Conservation (phyloP, 2,888 invertebrate species). For the Tanypteryx hageni region DNA sequence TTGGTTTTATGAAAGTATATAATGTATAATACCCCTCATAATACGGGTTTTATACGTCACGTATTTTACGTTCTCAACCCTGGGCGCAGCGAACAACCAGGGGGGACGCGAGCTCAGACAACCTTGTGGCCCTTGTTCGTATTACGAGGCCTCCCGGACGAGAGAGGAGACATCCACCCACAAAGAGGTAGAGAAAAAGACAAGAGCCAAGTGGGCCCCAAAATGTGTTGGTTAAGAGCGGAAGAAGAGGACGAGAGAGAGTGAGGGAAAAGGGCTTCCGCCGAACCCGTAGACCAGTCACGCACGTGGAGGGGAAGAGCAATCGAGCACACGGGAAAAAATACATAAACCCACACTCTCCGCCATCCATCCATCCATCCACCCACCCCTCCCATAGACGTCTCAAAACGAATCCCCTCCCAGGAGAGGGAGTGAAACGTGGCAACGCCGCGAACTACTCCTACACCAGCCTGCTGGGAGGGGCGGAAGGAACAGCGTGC, state of each 20-base stretch:
- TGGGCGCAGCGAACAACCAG: no score
- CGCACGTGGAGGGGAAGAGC: not conserved
- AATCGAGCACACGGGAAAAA: not conserved
- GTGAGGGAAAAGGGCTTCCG: conserved; percentile 46
- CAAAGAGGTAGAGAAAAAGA: conserved; percentile 51
- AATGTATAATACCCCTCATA: no score
- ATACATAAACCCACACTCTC: not conserved
- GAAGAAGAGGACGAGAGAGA: not conserved
- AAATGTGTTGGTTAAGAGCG: conserved; percentile 10
- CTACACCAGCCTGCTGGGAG: conserved; percentile 23
- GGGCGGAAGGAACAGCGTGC: conserved; percentile 54
- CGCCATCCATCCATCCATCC: no score
- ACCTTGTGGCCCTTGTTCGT: conserved; percentile 56
- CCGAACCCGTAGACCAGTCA: conserved; percentile 2
- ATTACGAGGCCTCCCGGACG: conserved; percentile 40
- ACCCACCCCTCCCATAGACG: not conserved
- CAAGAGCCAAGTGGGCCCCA: not conserved
- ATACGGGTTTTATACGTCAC: no score
- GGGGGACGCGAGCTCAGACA: conserved; percentile 28
- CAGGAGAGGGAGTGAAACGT: conserved; percentile 23
- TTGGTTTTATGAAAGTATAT: no score
- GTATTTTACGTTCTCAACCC: no score
- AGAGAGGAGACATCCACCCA: conserved; percentile 19
- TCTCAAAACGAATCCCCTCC: conserved; percentile 31
- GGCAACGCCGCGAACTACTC: conserved; percentile 54